A percentile compares a stretch with the other conserved stretches of the same genome.
Conservation (phyloP, 1,140 invertebrate genomes). For the Homarus americanus region DNA sequence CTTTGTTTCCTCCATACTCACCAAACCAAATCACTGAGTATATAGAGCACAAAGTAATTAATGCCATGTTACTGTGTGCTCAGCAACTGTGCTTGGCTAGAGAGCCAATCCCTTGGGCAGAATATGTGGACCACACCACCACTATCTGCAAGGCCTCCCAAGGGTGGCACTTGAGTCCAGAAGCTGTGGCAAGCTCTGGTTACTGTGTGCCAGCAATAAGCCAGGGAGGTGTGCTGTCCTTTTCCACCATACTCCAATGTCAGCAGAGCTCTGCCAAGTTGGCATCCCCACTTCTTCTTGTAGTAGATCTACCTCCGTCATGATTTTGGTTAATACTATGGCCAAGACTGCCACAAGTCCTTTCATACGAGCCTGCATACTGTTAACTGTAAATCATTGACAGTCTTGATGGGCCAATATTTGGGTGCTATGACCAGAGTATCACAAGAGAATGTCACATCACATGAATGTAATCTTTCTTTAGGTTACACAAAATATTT, state of each 20-base stretch:
- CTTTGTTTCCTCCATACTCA: conserved; percentile 56
- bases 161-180: conserved; percentile 12
- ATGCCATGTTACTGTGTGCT: conserved; percentile 53
- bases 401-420: neutral
- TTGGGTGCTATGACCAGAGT: neutral
- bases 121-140: conserved; percentile 5
- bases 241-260: neutral
- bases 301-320: neutral
- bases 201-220: conserved; percentile 24
- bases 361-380: neutral
- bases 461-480: neutral
- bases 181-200: conserved; percentile 29
- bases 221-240: neutral
- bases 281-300: neutral
- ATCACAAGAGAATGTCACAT: neutral
- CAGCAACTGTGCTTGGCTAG: conserved; percentile 51
- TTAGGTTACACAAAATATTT: too few relatives aligned
- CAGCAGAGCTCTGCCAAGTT: neutral
- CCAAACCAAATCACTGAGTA: conserved; percentile 54
- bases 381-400: neutral
- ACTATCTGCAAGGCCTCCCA: conserved; percentile 46
- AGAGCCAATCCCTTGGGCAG: conserved; percentile 31
- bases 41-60: conserved; percentile 64
- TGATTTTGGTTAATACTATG: neutral
- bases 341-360: neutral